Percentiles rank a stretch among this genome's conserved stretches.
These are phyloP conservation scores for Steinernema carpocapsae DNA, from an alignment of 2,888 invertebrate species.

Conservation along the genomic window DNA sequence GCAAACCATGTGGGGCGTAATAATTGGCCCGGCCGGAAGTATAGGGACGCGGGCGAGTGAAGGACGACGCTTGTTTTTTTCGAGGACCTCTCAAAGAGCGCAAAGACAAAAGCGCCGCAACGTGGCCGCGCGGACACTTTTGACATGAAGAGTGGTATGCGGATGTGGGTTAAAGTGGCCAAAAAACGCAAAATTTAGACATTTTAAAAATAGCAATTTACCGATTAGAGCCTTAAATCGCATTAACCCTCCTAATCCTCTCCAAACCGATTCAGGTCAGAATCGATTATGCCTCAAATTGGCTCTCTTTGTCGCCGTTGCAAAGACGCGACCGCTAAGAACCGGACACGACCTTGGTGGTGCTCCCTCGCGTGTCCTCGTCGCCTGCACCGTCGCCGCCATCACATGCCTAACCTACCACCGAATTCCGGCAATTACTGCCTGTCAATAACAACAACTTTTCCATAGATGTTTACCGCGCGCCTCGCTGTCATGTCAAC, in stretches of 20 bases:
- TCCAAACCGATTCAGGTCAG: slow-evolving; percentile 14
- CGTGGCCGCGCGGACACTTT: slow-evolving; percentile 14
- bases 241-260: slow-evolving; percentile 23
- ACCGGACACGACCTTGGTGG: slow-evolving; percentile 18
- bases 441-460: slow-evolving; percentile 30
- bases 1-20: slow-evolving; percentile 6
- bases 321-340: not conserved
- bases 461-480: slow-evolving; percentile 16
- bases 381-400: not conserved
- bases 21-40: slow-evolving; percentile 27
- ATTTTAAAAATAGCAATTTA: too few relatives aligned
- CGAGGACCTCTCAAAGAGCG: slow-evolving; percentile 1
- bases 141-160: slow-evolving; percentile 20
- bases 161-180: not conserved
- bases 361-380: not conserved
- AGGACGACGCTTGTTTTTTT: not conserved
- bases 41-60: slow-evolving; percentile 24
- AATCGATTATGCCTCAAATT: slow-evolving; percentile 32
- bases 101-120: not conserved
- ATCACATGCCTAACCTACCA: slow-evolving; percentile 4
- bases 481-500: not conserved
- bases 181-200: too few relatives aligned
- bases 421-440: slow-evolving; percentile 34
- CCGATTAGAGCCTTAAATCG: slow-evolving; percentile 2
- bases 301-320: slow-evolving; percentile 24